Percentiles rank a stretch among this genome's conserved stretches.
Conservation (phyloP, 2,888 invertebrate species). For the Drosophila stalkeri region DNA sequence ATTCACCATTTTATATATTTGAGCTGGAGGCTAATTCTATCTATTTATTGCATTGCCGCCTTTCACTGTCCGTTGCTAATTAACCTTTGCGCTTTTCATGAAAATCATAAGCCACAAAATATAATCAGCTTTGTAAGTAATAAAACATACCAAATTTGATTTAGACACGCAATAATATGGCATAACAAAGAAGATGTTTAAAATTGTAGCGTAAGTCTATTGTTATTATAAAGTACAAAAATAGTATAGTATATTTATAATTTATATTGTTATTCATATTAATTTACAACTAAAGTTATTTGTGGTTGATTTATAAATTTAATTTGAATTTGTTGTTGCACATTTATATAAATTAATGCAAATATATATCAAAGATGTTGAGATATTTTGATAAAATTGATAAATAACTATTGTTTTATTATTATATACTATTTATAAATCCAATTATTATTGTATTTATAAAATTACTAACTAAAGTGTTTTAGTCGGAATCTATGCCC, state of each 20-base stretch:
- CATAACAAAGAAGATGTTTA: background rate
- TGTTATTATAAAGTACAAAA: background rate
- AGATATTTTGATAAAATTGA: background rate
- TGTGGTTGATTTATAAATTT: background rate
- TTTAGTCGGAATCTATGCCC: no score
- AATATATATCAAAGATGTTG: no score
- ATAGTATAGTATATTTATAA: background rate
- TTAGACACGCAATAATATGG: constrained; percentile 44
- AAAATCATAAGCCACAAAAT: constrained; percentile 36
- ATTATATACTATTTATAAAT: no score
- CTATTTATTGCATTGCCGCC: constrained; percentile 22
- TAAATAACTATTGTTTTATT: no score
- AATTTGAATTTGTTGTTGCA: background rate
- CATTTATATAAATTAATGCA: background rate
- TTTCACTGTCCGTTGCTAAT: constrained; percentile 46
- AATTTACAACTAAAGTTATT: background rate
- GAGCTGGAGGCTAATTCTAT: constrained; percentile 28
- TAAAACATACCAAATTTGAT: constrained; percentile 20
- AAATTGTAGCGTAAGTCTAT: background rate
- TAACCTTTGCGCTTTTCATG: constrained; percentile 40
- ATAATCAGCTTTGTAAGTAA: constrained; percentile 36
- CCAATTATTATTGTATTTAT: no score
- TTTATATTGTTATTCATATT: background rate
- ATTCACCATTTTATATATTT: constrained; percentile 28
- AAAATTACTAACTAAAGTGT: no score